phyloP scores from a whole-genome alignment of 2,888 invertebrate genomes.

The Petrolisthes manimaculis region DNA sequence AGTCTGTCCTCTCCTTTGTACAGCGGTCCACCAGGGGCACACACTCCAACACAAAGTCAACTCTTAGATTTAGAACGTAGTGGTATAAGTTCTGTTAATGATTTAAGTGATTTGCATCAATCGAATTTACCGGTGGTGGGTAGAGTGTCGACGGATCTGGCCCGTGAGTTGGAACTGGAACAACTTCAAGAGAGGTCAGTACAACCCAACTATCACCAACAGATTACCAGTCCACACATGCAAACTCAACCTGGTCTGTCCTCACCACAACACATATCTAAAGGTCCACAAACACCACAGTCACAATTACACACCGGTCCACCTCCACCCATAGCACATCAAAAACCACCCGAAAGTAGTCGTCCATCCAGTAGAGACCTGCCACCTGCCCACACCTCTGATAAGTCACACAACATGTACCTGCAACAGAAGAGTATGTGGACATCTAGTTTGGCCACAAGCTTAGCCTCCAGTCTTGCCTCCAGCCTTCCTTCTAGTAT shows the following conservation, averaged over 20 bases:
- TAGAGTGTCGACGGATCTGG: conserved; percentile 35
- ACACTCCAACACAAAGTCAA: conserved; percentile 43
- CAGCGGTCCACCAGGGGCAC: conserved; percentile 42
- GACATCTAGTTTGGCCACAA: conserved; percentile 53
- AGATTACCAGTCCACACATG: conserved; percentile 57
- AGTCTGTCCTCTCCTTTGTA: conserved; percentile 43
- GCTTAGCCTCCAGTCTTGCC: conserved; percentile 54
- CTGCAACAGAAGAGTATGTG: conserved; percentile 64
- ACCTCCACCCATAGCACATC: conserved; percentile 62
- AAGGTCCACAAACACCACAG: conserved; percentile 47
- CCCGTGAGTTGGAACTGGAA: conserved; percentile 41
- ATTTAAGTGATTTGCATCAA: conserved; percentile 50
- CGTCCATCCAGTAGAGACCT: conserved; percentile 61
- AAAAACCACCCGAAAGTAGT: conserved; percentile 55
- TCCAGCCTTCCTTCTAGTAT: conserved; percentile 54
- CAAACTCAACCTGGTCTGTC: conserved; percentile 54
- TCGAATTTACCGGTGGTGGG: conserved; percentile 37
- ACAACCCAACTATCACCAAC: conserved; percentile 58
- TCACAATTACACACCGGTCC: conserved; percentile 47
- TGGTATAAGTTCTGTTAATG: conserved; percentile 55
- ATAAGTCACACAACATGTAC: conserved; percentile 60
- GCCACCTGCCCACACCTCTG: conserved; percentile 61
- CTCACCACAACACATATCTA: conserved; percentile 55
- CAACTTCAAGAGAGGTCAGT: conserved; percentile 43
- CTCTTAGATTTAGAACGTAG: conserved; percentile 50